phyloP scores from a whole-genome alignment of 2,888 invertebrate species.

The Orthosia gothica region DNA sequence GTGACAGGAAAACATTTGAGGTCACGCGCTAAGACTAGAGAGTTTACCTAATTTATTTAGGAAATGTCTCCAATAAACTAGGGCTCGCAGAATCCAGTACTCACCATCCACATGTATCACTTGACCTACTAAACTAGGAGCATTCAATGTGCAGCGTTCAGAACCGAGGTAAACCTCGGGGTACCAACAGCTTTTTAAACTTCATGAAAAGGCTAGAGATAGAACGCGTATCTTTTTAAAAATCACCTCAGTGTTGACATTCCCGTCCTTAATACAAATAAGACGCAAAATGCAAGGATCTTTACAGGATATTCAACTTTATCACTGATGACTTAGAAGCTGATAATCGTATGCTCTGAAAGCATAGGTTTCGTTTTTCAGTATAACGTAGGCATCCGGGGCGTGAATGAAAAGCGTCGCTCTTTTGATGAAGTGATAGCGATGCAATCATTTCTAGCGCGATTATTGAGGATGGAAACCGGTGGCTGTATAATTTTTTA shows the following conservation, averaged over 20 bases:
- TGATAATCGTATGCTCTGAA: conserved; percentile 52
- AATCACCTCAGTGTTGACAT: conserved; percentile 71
- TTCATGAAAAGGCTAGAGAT: conserved; percentile 80
- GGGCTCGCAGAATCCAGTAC: conserved; percentile 73
- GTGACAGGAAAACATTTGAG: conserved; percentile 29
- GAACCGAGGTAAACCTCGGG: conserved; percentile 77
- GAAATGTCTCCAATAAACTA: conserved; percentile 74
- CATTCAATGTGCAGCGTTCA: conserved; percentile 84
- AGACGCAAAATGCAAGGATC: conserved; percentile 61
- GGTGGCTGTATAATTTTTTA: too few relatives aligned
- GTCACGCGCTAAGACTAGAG: conserved; percentile 23
- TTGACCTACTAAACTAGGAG: conserved; percentile 84
- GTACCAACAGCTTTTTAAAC: conserved; percentile 77
- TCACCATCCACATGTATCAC: conserved; percentile 82
- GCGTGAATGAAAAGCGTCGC: conserved; percentile 71
- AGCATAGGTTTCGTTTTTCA: conserved; percentile 55
- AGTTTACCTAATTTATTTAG: neutral
- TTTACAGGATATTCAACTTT: conserved; percentile 70
- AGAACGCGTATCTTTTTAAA: conserved; percentile 76
- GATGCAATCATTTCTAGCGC: conserved; percentile 77
- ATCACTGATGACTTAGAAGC: conserved; percentile 60
- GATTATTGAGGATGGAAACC: conserved; percentile 78
- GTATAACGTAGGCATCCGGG: conserved; percentile 33
- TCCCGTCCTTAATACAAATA: conserved; percentile 68
- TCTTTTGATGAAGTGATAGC: conserved; percentile 75